A percentile compares a stretch with the other conserved stretches of the same genome.
phyloP scores from a whole-genome alignment of 64 coral and sea anemone genomes.

The Astreopora myriophthalma region DNA sequence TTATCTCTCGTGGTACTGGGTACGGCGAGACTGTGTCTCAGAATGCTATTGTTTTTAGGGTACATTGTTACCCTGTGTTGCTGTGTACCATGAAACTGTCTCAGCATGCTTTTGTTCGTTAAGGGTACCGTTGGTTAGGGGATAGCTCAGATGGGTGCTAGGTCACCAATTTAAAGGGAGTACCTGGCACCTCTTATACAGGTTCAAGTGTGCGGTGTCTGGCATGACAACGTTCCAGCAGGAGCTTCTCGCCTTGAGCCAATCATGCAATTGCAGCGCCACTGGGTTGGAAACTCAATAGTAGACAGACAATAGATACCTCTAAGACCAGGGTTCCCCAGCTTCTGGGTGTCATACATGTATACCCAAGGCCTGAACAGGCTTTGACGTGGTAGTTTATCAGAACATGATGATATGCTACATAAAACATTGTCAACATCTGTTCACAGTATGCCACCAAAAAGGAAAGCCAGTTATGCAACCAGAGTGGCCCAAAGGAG shows the following conservation, averaged over 20 bases:
- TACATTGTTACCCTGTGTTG: no score
- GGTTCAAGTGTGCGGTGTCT: background rate
- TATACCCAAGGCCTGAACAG: background rate
- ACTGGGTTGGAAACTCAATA: background rate
- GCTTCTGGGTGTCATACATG: background rate
- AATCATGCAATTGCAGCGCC: background rate
- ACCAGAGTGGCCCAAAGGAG: background rate
- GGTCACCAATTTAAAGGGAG: background rate
- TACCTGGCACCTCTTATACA: background rate
- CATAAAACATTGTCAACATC: background rate
- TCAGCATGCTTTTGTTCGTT: background rate
- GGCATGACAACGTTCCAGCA: background rate
- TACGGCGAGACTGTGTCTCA: background rate
- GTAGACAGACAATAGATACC: background rate
- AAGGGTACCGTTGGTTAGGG: background rate
- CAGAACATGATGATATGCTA: background rate
- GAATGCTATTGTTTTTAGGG: no score
- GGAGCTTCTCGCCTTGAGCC: background rate
- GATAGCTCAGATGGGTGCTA: background rate
- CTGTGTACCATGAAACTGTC: no score
- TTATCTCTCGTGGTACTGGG: background rate
- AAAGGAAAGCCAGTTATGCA: background rate
- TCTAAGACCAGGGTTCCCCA: background rate
- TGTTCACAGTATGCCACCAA: background rate
- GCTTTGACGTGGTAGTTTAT: background rate